These are phyloP conservation scores for Idaea dimidiata DNA, from an alignment of 2,888 invertebrate genomes.

Conservation along the genomic window DNA sequence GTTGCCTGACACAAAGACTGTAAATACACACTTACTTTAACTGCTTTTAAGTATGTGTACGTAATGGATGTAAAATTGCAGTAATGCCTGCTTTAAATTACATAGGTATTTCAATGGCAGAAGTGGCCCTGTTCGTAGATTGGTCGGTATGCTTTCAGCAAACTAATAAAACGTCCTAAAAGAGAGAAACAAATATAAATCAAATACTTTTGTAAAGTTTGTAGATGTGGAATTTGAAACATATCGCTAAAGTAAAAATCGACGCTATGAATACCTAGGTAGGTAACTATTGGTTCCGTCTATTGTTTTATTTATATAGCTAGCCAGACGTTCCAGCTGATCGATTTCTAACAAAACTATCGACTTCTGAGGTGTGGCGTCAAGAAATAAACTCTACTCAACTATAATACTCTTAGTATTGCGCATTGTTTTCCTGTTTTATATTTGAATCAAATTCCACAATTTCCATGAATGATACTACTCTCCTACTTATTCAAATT, in stretches of 20 bases:
- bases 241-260: too few species aligned
- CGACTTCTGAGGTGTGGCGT: background rate
- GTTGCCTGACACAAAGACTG: conserved; percentile 1
- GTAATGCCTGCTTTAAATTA: background rate
- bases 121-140: background rate
- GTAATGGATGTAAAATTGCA: background rate
- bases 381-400: background rate
- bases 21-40: conserved; percentile 3
- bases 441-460: background rate
- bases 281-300: too few species aligned
- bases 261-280: too few species aligned
- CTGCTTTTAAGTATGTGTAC: background rate
- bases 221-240: too few species aligned
- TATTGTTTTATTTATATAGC: background rate
- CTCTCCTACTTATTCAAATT: background rate
- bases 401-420: background rate
- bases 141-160: too few species aligned
- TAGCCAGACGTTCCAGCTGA: background rate
- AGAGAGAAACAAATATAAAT: too few species aligned
- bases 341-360: background rate
- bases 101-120: background rate
- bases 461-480: background rate
- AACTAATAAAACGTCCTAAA: too few species aligned
- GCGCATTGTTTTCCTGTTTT: background rate
- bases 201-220: too few species aligned